Conservation (phyloP, 2,888 invertebrate species). For the Poecilus cupreus region DNA sequence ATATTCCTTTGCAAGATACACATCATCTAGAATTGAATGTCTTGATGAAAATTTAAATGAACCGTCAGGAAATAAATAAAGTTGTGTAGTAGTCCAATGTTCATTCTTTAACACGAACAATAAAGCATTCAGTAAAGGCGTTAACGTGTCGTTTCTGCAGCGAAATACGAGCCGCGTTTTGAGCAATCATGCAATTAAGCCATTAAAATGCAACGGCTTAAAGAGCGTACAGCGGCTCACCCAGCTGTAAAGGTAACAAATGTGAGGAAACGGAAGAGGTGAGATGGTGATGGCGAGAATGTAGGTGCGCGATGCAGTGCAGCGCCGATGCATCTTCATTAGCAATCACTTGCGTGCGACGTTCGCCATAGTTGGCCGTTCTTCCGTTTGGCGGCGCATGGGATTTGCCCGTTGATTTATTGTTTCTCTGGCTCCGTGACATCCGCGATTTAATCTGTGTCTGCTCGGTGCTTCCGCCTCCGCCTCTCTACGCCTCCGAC, state of each 20-base stretch:
- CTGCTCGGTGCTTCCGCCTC: slow-evolving; percentile 30
- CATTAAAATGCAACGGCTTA: slow-evolving; percentile 39
- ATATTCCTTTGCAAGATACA: no score
- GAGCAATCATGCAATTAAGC: slow-evolving; percentile 30
- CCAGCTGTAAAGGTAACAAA: slow-evolving; percentile 8
- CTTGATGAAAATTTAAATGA: no score
- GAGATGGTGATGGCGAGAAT: neutral
- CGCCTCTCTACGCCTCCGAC: neutral
- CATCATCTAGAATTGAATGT: no score
- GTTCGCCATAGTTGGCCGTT: slow-evolving; percentile 10
- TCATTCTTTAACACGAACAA: neutral
- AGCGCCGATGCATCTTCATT: slow-evolving; percentile 53
- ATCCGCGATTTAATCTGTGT: slow-evolving; percentile 66
- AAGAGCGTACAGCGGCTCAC: neutral
- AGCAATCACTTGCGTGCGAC: slow-evolving; percentile 53
- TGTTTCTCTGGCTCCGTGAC: slow-evolving; percentile 65
- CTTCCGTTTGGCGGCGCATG: slow-evolving; percentile 33
- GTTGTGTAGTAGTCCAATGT: no score
- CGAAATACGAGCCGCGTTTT: neutral
- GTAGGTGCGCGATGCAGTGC: neutral
- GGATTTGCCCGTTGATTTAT: slow-evolving; percentile 66
- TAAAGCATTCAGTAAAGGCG: neutral
- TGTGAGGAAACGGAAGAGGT: slow-evolving; percentile 9
- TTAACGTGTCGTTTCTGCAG: neutral
- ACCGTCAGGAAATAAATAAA: no score